Evolutionary conservation across 2,113 vertebrate genomes (phyloP), one percentile per base, ranked within the genome.

Genomic region (Meriones unguiculatus): DNA sequence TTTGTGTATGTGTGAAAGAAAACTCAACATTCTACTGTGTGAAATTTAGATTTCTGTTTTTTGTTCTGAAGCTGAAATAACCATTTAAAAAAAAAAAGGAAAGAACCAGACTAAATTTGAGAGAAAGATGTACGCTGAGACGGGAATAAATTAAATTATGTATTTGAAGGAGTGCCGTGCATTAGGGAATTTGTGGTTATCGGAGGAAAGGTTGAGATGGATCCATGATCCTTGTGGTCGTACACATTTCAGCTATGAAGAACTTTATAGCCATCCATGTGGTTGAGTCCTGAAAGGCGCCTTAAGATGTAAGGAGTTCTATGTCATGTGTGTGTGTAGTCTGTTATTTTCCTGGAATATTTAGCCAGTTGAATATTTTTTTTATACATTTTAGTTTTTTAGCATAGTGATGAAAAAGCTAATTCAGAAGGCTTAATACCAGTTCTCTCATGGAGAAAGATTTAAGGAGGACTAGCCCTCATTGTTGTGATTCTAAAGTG

Each of bases 401-500:
- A 82, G 2, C 9, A 30, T 59, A 20, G 25, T 78, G 11, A 64
- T 62, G 59, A 14, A 17, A 84, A 82, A 17, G 24, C 17, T 22
- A 30, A 9, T 85, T 64, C n/a, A 85, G n/a, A 17, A 11, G 80
- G 24, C 59, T 46, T n/a, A 87, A 12, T 5, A 72, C 4, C 10
- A 64, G 3, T 72, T 20, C 20, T 95, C 17, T 92, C 84, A 69
- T 59, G 5, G 38, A 96, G 38, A 96, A 70, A 93, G 59, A 77
- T 54, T 92, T 85, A 80, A 92, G 90, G 72, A 67, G 90, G 85
- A 95, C 87, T 87, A 80, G 28, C 41, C 69, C 72, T 35, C 41
- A 57, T 38, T 15, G 1, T 70, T 96, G 72, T 86, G 90, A 92
- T 94, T 91, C 65, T 88, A 76, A 95, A 86, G 59, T 81, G 80